These are phyloP conservation scores for Gryon sp. DNA, from an alignment of 1,140 invertebrate genomes.

Conservation along the genomic window DNA sequence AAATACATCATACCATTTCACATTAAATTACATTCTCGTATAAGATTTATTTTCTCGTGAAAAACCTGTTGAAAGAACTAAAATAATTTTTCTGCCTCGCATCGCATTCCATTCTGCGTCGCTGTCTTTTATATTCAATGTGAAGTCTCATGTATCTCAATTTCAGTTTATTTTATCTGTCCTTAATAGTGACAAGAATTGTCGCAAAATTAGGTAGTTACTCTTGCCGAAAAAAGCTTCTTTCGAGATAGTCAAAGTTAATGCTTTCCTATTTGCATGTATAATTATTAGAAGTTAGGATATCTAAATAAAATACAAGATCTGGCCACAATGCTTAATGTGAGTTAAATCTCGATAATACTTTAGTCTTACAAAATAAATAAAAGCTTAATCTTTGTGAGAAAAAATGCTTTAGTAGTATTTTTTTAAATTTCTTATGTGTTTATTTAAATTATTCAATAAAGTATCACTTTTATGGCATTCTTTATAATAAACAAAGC, in stretches of 20 bases:
- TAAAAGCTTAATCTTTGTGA: too few species aligned
- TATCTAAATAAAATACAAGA: too few species aligned
- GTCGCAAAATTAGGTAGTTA: constrained; percentile 17
- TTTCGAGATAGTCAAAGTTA: constrained; percentile 17
- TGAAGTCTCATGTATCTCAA: constrained; percentile 20
- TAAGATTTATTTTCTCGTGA: constrained; percentile 6
- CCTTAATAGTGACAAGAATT: constrained; percentile 14
- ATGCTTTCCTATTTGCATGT: constrained; percentile 22
- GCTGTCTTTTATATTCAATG: constrained; percentile 21
- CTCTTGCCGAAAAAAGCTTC: constrained; percentile 4
- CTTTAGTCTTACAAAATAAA: neutral
- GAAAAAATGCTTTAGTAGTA: too few species aligned
- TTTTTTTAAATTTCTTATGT: too few species aligned
- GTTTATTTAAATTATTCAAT: too few species aligned
- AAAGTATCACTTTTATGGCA: too few species aligned
- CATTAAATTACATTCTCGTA: neutral
- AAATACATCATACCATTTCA: neutral
- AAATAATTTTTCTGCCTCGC: constrained; percentile 30
- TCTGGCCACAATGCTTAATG: too few species aligned
- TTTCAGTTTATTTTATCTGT: constrained; percentile 26
- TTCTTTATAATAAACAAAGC: too few species aligned
- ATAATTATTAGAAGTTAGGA: constrained; percentile 34
- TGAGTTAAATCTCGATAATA: constrained; percentile 3
- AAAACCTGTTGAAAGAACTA: constrained; percentile 13
- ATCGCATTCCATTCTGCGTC: constrained; percentile 13